These are phyloP conservation scores for Naso thynnoides DNA, from an alignment of 2,797 vertebrate species.

Conservation along the genomic window DNA sequence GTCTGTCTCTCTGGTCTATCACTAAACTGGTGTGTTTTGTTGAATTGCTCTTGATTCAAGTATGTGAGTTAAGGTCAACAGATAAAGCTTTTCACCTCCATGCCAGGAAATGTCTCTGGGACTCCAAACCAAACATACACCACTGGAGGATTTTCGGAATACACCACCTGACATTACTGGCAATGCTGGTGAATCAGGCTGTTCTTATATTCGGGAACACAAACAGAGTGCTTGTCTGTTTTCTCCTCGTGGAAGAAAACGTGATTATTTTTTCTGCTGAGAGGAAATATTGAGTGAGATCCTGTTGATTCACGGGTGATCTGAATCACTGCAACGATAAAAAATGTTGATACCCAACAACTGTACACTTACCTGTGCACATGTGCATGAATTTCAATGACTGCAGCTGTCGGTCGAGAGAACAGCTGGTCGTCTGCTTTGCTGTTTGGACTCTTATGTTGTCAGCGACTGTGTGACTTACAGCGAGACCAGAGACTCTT, in stretches of 20 bases:
- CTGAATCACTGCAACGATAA: neutral
- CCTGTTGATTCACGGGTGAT: neutral
- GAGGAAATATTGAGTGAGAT: too few species aligned
- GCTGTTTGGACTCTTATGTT: neutral
- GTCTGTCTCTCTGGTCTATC: neutral
- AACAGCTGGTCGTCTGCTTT: neutral
- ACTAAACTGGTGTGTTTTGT: neutral
- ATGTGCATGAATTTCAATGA: rapidly evolving
- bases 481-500: neutral
- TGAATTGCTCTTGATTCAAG: neutral
- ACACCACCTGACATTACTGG: neutral
- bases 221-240: neutral
- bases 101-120: neutral
- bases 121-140: neutral
- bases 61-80: neutral
- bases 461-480: neutral
- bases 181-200: neutral
- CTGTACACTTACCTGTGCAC: neutral
- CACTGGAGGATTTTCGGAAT: neutral
- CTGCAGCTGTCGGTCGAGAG: neutral
- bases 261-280: neutral
- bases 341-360: neutral
- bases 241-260: neutral
- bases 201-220: neutral
- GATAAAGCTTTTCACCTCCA: neutral